phyloP scores from a whole-genome alignment of 2,113 vertebrate species.

The Hypocryptadius cinnamomeus region DNA sequence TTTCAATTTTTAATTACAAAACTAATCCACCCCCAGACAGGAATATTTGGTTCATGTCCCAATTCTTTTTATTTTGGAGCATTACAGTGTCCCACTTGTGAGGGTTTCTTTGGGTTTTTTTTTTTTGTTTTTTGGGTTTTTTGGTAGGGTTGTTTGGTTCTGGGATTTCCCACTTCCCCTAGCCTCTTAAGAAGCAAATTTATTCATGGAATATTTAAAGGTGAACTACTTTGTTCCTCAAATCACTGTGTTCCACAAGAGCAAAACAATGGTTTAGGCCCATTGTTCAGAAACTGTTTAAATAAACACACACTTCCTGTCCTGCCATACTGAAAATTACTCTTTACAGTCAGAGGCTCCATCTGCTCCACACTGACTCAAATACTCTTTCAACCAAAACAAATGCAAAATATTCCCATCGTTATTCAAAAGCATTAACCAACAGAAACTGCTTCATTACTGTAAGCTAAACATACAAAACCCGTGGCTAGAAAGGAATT shows the following conservation, averaged over 20 bases:
- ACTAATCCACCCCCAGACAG: background rate
- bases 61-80: background rate
- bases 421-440: background rate
- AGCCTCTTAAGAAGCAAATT: background rate
- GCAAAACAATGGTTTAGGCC: background rate
- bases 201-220: background rate
- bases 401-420: background rate
- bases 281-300: background rate
- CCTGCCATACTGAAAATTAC: background rate
- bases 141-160: fast-evolving
- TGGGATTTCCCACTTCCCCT: background rate
- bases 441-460: background rate
- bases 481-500: background rate
- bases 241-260: background rate
- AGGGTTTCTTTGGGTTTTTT: background rate
- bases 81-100: background rate
- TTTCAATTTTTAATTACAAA: background rate
- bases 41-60: background rate
- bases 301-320: background rate
- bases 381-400: background rate
- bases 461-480: background rate
- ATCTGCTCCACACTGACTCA: background rate
- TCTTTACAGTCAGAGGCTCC: background rate
- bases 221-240: background rate
- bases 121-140: background rate